Conservation (phyloP, 2,797 vertebrate species). For the Thalassophryne amazonica region DNA sequence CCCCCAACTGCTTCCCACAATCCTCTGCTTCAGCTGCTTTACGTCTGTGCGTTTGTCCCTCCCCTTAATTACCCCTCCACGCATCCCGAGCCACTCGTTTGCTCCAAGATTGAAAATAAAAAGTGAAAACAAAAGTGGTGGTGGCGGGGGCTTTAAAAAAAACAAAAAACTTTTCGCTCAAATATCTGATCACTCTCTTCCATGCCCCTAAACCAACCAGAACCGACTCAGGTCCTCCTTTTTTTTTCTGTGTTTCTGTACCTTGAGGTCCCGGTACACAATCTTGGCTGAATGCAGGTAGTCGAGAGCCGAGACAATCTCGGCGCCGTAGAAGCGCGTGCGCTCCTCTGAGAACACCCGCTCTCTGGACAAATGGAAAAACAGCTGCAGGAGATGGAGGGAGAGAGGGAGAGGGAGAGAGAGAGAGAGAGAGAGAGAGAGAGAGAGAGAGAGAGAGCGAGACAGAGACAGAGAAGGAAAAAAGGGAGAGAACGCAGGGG, state of each 20-base stretch:
- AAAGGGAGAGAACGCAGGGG: background rate
- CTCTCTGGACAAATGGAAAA: conserved; percentile 99
- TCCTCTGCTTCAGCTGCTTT: conserved; percentile 19
- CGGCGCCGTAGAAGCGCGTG: conserved; percentile 96
- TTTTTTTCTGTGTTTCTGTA: conserved; percentile 73
- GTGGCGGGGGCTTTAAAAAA: background rate
- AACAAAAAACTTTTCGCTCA: conserved; percentile 39
- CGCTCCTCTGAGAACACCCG: conserved; percentile 98
- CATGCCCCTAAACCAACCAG: conserved; percentile 32
- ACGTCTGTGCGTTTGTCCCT: conserved; percentile 37
- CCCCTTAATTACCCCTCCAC: conserved; percentile 54
- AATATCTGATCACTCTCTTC: conserved; percentile 48
- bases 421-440: conserved; percentile 6
- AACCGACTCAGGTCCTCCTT: too few species aligned
- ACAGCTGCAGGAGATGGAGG: conserved; percentile 93
- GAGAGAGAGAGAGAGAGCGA: conserved; percentile 3
- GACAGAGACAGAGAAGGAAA: background rate
- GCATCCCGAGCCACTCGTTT: conserved; percentile 41
- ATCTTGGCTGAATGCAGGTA: conserved; percentile 98
- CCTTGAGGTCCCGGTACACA: conserved; percentile 98
- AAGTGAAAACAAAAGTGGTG: conserved; percentile 16
- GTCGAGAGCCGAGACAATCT: conserved; percentile 96
- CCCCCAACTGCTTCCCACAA: conserved; percentile 27
- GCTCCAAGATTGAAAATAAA: conserved; percentile 29
- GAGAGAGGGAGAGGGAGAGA: conserved; percentile 15